Percentiles rank a stretch among this genome's conserved stretches.
These are phyloP conservation scores for Desmodus rotundus DNA, from an alignment of 2,113 vertebrate genomes.

Conservation along the genomic window DNA sequence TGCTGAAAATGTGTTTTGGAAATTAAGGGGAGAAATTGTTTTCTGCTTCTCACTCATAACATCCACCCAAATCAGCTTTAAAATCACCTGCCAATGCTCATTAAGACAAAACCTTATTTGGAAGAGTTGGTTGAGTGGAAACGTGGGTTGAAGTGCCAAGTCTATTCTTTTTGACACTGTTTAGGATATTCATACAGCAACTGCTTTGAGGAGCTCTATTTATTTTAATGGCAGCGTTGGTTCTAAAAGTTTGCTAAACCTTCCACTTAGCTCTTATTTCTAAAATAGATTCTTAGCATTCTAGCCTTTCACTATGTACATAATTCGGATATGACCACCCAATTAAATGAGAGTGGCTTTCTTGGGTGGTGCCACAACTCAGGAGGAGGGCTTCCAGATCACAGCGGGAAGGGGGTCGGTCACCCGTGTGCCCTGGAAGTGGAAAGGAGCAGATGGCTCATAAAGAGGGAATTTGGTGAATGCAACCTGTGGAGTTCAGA, in stretches of 20 bases:
- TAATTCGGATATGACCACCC: not conserved
- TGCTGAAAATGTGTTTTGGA: not conserved
- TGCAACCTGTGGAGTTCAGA: not conserved
- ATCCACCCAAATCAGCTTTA: conserved; percentile 18
- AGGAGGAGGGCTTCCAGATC: not conserved
- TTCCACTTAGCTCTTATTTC: not conserved
- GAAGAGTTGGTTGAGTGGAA: not conserved
- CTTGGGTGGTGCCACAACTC: not conserved
- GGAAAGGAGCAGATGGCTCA: not conserved
- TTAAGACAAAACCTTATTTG: conserved; percentile 40
- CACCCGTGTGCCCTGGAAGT: not conserved
- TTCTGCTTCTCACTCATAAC: not conserved
- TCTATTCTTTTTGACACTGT: not conserved
- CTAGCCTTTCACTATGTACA: not conserved
- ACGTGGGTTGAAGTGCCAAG: not conserved
- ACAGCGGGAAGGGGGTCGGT: not conserved
- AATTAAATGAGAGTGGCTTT: not conserved
- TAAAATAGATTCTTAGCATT: not conserved
- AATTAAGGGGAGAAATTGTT: not conserved
- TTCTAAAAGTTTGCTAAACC: not conserved
- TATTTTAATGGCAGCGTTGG: not conserved
- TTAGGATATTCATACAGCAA: not conserved
- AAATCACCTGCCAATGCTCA: conserved; percentile 47
- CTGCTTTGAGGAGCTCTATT: not conserved
- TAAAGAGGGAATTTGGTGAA: not conserved